Base-by-base conservation (phyloP, 2,797 vertebrate species). In the Notolepis coatsorum region DNA sequence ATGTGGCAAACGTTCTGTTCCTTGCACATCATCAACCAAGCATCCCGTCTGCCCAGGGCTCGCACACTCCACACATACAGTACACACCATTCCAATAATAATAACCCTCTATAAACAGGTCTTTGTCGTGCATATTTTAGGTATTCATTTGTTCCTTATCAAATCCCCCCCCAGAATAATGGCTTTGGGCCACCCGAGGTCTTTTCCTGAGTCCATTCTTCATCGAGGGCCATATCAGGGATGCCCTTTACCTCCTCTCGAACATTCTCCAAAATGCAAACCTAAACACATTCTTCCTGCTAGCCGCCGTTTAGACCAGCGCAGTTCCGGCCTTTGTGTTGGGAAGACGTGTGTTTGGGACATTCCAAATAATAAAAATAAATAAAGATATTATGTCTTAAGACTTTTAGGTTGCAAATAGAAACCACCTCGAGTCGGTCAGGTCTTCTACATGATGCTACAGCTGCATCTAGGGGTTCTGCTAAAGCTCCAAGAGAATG, bases 321-420 rank as follows among this genome's bases (percentile, higher is more conserved):
- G 37, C 47, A 64, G 79, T 89, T 91, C 89, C 89, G 85, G 81
- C 79, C 86, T 85, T 90, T 90, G 89, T 91, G 68, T 73, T n/a
- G n/a, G 53, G 41, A 18, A 41, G 49, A 42, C 42, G 20, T 46
- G 48, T 77, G 80, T 81, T 88, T 77, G 53, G 61, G 59, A 63
- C 50, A 27, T 50, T 73, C 45, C 52, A 80, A 82, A 80, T 71
- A 81, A 65, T 27, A 30, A 61, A 52, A 67, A 47, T n/a, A n/a
- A n/a, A n/a, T n/a, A n/a, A n/a, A n/a, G n/a, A n/a, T n/a, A n/a
- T n/a, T n/a, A n/a, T n/a, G n/a, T n/a, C n/a, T n/a, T n/a, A n/a
- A n/a, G n/a, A n/a, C n/a, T n/a, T n/a, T n/a, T n/a, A n/a, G n/a
- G n/a, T n/a, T n/a, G n/a, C n/a, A n/a, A n/a, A n/a, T n/a, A n/a